A percentile compares a stretch with the other conserved stretches of the same genome.
Conservation (phyloP, 1,140 invertebrate species). For the Holcopasites calliopsidis region DNA sequence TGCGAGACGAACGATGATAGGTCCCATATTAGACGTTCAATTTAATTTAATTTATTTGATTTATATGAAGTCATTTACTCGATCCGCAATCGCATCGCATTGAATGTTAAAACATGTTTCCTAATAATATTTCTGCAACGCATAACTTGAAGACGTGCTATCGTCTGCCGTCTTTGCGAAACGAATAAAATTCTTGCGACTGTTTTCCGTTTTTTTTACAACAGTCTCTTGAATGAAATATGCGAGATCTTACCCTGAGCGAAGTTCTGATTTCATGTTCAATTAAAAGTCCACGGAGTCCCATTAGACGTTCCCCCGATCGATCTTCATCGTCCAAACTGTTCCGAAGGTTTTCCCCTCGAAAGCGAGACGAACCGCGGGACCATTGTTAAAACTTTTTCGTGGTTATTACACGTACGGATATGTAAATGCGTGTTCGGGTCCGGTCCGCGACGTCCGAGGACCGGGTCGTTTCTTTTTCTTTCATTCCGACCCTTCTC, state of each 20-base stretch:
- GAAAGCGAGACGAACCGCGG: conserved; percentile 31
- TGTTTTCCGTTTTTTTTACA: neutral
- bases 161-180: neutral
- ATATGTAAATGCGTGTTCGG: conserved; percentile 66
- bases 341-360: conserved; percentile 15
- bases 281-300: conserved; percentile 17
- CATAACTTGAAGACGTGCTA: neutral
- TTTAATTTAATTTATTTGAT: too few relatives aligned
- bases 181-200: neutral
- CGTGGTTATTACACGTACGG: conserved; percentile 66
- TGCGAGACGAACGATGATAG: neutral
- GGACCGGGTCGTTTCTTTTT: conserved; percentile 56
- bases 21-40: too few relatives aligned
- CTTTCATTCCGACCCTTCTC: conserved; percentile 50
- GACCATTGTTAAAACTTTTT: conserved; percentile 66
- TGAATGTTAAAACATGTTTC: too few relatives aligned
- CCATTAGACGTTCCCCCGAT: conserved; percentile 39
- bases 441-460: conserved; percentile 61
- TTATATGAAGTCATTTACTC: too few relatives aligned
- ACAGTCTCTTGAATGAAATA: too few relatives aligned
- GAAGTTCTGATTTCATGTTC: neutral
- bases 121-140: too few relatives aligned
- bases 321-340: conserved; percentile 4
- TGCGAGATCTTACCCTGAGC: too few relatives aligned
- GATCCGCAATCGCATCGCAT: too few relatives aligned